Conservation (phyloP, 2,797 vertebrate genomes). For the Bradypodion pumilum region DNA sequence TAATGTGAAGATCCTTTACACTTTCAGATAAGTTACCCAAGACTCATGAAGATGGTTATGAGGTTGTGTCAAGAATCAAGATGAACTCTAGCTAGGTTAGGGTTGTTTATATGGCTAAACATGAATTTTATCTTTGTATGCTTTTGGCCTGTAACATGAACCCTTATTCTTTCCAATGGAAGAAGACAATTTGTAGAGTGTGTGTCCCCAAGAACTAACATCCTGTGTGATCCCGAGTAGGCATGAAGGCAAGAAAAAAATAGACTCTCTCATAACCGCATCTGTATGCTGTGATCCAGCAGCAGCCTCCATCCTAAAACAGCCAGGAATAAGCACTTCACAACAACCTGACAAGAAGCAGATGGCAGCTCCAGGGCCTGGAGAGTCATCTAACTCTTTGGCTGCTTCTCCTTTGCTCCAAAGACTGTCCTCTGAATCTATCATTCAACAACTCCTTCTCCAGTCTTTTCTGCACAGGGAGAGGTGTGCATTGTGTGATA, state of each 20-base stretch:
- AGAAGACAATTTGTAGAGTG: not conserved
- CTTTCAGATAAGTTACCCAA: not conserved
- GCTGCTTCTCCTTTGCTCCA: slow-evolving; percentile 3
- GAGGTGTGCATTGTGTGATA: not conserved
- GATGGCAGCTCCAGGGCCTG: slow-evolving; percentile 64
- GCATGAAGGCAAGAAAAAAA: slow-evolving; percentile 61
- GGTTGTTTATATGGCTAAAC: not conserved
- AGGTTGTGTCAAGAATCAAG: not conserved
- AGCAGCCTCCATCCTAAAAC: slow-evolving; percentile 16
- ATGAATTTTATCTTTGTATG: not conserved
- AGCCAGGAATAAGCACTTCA: slow-evolving; percentile 17
- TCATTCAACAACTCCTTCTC: not conserved
- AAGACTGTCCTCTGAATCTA: slow-evolving; percentile 20
- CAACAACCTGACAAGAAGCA: slow-evolving; percentile 69
- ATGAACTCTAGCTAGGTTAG: not conserved
- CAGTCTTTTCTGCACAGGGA: not conserved
- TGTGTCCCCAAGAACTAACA: slow-evolving; percentile 62
- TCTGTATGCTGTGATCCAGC: slow-evolving; percentile 46
- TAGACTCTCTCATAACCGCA: slow-evolving; percentile 68
- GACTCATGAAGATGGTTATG: not conserved
- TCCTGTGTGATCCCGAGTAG: slow-evolving; percentile 69
- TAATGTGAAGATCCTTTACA: not conserved
- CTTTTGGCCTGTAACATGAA: not conserved
- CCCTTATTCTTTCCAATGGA: not conserved
- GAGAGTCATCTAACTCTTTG: slow-evolving; percentile 52